Evolutionary conservation across 2,113 vertebrate genomes (phyloP).

Genomic region (Glaucidium brasilianum): DNA sequence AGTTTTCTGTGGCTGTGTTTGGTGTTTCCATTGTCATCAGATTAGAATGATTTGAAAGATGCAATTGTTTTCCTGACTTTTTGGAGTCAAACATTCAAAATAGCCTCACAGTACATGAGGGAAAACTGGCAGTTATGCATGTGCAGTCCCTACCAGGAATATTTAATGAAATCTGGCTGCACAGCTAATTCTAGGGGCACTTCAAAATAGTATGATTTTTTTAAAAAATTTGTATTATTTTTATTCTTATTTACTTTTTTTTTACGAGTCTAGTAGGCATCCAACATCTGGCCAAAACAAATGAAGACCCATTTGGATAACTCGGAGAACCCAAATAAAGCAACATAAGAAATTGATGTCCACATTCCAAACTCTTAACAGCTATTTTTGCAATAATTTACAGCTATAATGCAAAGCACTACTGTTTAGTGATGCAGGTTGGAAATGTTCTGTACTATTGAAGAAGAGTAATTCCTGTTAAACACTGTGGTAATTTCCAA

Average conservation of each 20-base stretch:
- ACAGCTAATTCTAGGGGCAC: not conserved
- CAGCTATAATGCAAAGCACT: not conserved
- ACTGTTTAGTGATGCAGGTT: not conserved
- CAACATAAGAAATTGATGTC: not conserved
- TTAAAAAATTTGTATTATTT: not conserved
- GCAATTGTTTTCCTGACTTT: not conserved
- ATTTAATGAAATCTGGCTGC: not conserved
- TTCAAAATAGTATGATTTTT: not conserved
- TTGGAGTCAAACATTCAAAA: not conserved
- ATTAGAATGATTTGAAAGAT: not conserved
- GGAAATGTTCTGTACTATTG: not conserved
- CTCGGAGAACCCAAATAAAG: not conserved
- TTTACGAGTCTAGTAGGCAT: not conserved
- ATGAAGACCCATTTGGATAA: not conserved
- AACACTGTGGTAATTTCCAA: not conserved
- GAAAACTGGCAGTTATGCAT: not conserved
- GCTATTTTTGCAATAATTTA: not conserved
- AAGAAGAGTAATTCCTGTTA: not conserved
- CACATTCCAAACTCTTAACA: not conserved
- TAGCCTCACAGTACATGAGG: not conserved
- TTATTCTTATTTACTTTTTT: not conserved
- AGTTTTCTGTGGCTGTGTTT: not conserved
- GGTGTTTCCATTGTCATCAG: not conserved
- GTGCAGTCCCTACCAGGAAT: not conserved
- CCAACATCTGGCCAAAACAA: not conserved